These are phyloP conservation scores for Leistus spinibarbis DNA, from an alignment of 2,888 invertebrate genomes.

Conservation along the genomic window DNA sequence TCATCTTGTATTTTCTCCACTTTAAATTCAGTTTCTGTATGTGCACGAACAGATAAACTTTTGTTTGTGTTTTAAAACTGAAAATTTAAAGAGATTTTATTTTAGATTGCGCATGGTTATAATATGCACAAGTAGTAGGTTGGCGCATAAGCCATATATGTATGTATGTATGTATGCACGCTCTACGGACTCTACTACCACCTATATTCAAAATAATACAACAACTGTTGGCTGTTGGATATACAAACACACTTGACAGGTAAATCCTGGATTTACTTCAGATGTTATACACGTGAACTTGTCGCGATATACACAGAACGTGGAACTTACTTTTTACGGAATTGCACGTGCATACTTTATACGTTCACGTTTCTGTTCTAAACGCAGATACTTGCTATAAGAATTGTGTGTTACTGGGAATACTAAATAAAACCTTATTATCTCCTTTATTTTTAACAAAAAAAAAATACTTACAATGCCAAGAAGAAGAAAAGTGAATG, in stretches of 20 bases:
- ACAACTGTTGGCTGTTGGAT: neutral
- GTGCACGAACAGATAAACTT: neutral
- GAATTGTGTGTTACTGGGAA: neutral
- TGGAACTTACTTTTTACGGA: conserved; percentile 11
- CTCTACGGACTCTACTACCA: neutral
- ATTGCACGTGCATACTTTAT: conserved; percentile 17
- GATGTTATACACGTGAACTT: neutral
- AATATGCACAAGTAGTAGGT: neutral
- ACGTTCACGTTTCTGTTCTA: conserved; percentile 5
- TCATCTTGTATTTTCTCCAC: neutral
- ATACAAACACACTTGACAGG: conserved; percentile 10
- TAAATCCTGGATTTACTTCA: conserved; percentile 15
- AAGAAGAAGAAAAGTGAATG: no score
- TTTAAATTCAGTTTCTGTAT: neutral
- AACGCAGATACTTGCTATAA: neutral
- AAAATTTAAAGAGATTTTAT: neutral
- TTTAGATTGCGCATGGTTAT: neutral
- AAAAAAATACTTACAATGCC: no score
- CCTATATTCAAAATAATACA: neutral
- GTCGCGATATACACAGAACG: neutral
- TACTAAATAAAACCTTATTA: neutral
- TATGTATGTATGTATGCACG: neutral
- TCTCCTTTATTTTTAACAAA: neutral
- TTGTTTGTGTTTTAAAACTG: neutral
- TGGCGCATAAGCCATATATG: neutral